phyloP scores from a whole-genome alignment of 2,797 vertebrate genomes.

The Pampus argenteus region DNA sequence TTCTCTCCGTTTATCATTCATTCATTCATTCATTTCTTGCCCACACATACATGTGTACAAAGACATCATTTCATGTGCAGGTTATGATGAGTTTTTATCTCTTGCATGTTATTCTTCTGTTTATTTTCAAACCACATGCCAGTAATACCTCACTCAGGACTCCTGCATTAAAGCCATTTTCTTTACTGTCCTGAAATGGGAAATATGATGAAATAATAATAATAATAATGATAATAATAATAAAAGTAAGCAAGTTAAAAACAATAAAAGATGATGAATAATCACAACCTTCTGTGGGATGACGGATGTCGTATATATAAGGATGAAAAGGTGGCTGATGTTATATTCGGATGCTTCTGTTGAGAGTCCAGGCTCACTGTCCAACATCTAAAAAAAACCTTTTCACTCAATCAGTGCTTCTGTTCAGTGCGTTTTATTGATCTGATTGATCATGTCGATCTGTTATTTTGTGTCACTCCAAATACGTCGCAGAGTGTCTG shows the following conservation, averaged over 20 bases:
- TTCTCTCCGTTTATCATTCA: slow-evolving; percentile 4
- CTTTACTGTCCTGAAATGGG: slow-evolving; percentile 41
- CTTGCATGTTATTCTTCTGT: slow-evolving; percentile 14
- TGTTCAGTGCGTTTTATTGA: background rate
- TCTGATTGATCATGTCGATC: background rate
- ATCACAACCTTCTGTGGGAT: background rate
- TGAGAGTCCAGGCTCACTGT: background rate
- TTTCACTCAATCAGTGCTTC: too few species aligned
- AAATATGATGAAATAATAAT: slow-evolving; percentile 34
- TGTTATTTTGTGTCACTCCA: background rate
- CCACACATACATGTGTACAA: background rate
- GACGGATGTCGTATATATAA: background rate
- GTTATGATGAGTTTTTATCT: background rate
- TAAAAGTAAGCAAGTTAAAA: background rate
- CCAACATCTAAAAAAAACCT: background rate
- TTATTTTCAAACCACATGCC: slow-evolving; percentile 45
- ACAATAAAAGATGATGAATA: background rate
- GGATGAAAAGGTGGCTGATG: background rate
- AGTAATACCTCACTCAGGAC: slow-evolving; percentile 36
- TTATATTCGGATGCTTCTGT: background rate
- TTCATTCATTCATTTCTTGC: slow-evolving; percentile 15
- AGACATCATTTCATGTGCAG: background rate
- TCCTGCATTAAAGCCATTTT: slow-evolving; percentile 6
- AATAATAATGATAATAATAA: background rate
- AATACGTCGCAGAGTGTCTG: background rate